A percentile compares a stretch with the other conserved stretches of the same genome.
Conservation (phyloP, 1,140 invertebrate species). For the Drosophila virilis region DNA sequence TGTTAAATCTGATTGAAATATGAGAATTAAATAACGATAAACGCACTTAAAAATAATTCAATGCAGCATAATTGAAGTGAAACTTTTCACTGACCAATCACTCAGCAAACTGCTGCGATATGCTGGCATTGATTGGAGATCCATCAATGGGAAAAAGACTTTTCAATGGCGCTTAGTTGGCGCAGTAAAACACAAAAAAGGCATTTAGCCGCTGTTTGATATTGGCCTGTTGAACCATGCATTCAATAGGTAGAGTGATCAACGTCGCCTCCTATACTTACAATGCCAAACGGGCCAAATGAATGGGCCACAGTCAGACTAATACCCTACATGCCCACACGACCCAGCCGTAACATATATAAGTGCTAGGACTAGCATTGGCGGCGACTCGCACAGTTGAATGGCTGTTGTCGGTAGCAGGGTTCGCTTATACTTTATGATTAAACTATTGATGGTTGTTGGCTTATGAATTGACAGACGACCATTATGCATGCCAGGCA, state of each 20-base stretch:
- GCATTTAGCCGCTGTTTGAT: conserved; percentile 79
- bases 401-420: conserved; percentile 75
- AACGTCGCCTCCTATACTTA: conserved; percentile 23
- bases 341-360: background rate
- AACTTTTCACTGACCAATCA: conserved; percentile 61
- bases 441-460: conserved; percentile 72
- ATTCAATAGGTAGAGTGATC: conserved; percentile 65
- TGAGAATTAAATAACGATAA: conserved; percentile 17
- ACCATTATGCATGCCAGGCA: conserved; percentile 61
- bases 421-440: conserved; percentile 68
- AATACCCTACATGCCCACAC: conserved; percentile 9
- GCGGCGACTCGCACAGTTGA: conserved; percentile 24
- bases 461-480: conserved; percentile 52
- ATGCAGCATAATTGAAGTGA: conserved; percentile 37
- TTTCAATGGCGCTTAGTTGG: conserved; percentile 53
- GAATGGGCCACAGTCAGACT: conserved; percentile 32
- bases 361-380: conserved; percentile 5
- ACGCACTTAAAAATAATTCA: conserved; percentile 42
- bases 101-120: conserved; percentile 6
- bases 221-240: conserved; percentile 68
- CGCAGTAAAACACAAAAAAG: conserved; percentile 53
- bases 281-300: conserved; percentile 33
- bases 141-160: conserved; percentile 67
- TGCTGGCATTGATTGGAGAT: conserved; percentile 30
- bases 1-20: no score